These are phyloP conservation scores for Esox niger DNA, from an alignment of 2,113 vertebrate genomes.

Conservation along the genomic window DNA sequence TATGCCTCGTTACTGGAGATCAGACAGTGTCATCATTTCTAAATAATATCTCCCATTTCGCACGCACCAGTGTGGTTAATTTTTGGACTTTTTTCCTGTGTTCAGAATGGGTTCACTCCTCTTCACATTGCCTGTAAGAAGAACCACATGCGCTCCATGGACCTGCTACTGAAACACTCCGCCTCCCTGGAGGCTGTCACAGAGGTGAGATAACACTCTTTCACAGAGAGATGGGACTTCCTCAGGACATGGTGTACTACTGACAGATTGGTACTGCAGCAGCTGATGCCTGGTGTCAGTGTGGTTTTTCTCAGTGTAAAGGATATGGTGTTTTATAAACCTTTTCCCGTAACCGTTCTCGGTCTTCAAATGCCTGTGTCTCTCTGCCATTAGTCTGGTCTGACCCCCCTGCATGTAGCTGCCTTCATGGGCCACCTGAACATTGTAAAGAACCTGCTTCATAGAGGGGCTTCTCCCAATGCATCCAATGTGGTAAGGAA, in stretches of 20 bases:
- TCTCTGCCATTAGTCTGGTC: constrained; percentile 80
- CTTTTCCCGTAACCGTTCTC: not conserved
- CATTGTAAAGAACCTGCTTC: constrained; percentile 90
- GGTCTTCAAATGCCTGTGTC: not conserved
- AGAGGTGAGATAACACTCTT: constrained; percentile 75
- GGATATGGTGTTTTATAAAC: not conserved
- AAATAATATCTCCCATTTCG: not conserved
- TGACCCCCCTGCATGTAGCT: constrained; percentile 95
- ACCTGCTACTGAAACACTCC: constrained; percentile 91
- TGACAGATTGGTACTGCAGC: too few relatives aligned
- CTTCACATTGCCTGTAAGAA: constrained; percentile 98
- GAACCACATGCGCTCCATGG: constrained; percentile 95
- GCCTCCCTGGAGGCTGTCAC: constrained; percentile 94
- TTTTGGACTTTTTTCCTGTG: not conserved
- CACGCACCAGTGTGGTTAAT: not conserved
- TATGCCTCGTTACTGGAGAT: too few relatives aligned
- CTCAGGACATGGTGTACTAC: too few relatives aligned
- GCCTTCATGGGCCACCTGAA: constrained; percentile 96
- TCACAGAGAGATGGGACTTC: constrained; percentile 7
- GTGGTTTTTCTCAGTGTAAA: not conserved
- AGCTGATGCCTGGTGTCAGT: too few relatives aligned
- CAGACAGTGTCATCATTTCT: too few relatives aligned
- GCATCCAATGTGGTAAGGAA: constrained; percentile 93
- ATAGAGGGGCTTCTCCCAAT: constrained; percentile 91
- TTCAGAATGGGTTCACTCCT: constrained; percentile 95